Conservation (phyloP, 2,113 vertebrate species). For the Paratilapia polleni region DNA sequence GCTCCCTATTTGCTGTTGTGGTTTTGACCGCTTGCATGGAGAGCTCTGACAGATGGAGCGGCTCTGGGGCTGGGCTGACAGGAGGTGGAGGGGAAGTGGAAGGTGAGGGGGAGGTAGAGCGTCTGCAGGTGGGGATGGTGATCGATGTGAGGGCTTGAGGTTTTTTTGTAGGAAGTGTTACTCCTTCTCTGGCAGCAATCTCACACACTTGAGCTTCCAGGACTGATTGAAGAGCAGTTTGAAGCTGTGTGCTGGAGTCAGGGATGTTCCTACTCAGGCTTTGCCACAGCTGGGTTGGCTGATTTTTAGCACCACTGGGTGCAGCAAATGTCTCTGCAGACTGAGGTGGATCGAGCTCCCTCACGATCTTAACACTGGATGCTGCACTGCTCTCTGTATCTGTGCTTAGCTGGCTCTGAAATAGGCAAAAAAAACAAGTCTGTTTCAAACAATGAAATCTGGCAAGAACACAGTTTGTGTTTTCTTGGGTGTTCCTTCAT, state of each 20-base stretch:
- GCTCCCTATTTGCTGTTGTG: background rate
- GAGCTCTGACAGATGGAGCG: slow-evolving; percentile 38
- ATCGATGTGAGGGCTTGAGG: slow-evolving; percentile 75
- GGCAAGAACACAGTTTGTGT: background rate
- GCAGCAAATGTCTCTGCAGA: slow-evolving; percentile 6
- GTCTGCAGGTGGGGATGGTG: slow-evolving; percentile 76
- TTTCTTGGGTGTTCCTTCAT: background rate
- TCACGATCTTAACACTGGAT: slow-evolving; percentile 34
- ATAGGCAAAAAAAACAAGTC: background rate
- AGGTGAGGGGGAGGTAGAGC: slow-evolving; percentile 60
- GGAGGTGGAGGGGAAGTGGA: slow-evolving; percentile 22
- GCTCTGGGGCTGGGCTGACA: slow-evolving; percentile 32
- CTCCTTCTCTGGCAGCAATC: slow-evolving; percentile 67
- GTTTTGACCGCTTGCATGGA: background rate
- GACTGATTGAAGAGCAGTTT: background rate
- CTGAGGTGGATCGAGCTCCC: background rate
- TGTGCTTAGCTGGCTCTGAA: slow-evolving; percentile 71
- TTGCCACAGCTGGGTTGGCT: slow-evolving; percentile 23
- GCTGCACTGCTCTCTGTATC: slow-evolving; percentile 75
- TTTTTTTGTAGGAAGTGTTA: slow-evolving; percentile 7
- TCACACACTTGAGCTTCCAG: slow-evolving; percentile 44
- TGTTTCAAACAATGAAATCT: background rate
- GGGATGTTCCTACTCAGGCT: background rate
- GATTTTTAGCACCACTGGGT: background rate
- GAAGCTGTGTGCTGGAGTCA: background rate